Evolutionary conservation across 2,797 vertebrate genomes (phyloP).

Genomic region (Mus minutoides): DNA sequence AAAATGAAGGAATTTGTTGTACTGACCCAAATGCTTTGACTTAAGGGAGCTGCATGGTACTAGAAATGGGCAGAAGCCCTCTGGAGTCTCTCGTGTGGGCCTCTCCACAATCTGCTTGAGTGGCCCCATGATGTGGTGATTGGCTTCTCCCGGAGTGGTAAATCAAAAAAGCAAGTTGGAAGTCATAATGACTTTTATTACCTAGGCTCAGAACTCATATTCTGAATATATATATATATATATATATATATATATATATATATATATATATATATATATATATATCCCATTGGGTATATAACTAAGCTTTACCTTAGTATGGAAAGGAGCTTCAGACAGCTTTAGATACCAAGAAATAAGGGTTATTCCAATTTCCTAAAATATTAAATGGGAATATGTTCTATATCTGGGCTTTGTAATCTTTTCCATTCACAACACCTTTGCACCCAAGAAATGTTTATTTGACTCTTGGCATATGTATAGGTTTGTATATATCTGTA

Average conservation of each 20-base stretch:
- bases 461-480: not conserved
- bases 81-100: not conserved
- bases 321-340: not conserved
- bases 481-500: not conserved
- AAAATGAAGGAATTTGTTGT: not conserved
- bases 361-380: not conserved
- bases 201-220: not conserved
- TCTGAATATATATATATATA: not conserved
- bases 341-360: not conserved
- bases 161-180: constrained; percentile 22
- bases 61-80: not conserved
- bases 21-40: not conserved
- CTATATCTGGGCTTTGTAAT: not conserved
- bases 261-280: not conserved
- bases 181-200: not conserved
- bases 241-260: too few species aligned
- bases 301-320: not conserved
- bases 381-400: not conserved
- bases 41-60: not conserved
- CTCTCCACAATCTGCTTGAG: not conserved
- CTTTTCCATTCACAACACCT: not conserved
- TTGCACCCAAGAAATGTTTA: not conserved
- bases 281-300: not conserved
- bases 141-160: not conserved
- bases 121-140: not conserved